Evolutionary conservation across 2,888 invertebrate species (phyloP).

Genomic region (Agonopterix alstromeriana): DNA sequence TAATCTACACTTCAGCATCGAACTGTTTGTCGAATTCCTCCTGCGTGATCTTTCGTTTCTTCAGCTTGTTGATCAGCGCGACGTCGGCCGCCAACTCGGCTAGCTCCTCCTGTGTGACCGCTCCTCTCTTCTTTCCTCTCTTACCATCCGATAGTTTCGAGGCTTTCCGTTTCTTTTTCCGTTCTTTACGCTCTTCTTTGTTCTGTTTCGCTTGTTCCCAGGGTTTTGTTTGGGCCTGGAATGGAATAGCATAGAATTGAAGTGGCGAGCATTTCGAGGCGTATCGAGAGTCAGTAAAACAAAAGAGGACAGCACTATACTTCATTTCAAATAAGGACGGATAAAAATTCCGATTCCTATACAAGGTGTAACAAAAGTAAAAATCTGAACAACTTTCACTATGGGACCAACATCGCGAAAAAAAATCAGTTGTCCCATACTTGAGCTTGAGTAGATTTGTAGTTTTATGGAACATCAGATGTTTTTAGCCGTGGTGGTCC

Average conservation of each 20-base stretch:
- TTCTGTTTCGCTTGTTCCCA: constrained; percentile 88
- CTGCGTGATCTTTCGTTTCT: constrained; percentile 86
- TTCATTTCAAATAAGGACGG: no score
- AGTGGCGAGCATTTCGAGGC: no score
- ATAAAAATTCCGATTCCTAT: no score
- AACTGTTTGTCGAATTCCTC: constrained; percentile 81
- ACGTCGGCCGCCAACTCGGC: constrained; percentile 88
- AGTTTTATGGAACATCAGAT: no score
- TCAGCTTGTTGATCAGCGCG: constrained; percentile 89
- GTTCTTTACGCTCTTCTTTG: constrained; percentile 80
- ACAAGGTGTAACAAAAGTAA: no score
- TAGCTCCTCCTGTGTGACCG: constrained; percentile 83
- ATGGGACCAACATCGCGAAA: no score
- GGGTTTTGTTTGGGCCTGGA: constrained; percentile 78
- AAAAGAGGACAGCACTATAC: no score
- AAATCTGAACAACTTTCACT: no score
- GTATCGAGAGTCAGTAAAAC: no score
- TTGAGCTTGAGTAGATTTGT: no score
- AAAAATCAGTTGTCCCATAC: no score
- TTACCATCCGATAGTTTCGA: constrained; percentile 64
- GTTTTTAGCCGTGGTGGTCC: no score
- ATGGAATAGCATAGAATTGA: not conserved
- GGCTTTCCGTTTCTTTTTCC: constrained; percentile 79
- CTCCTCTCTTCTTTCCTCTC: constrained; percentile 50
- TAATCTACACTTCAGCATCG: constrained; percentile 53